Evolutionary conservation across 2,888 invertebrate species (phyloP), one percentile per base, ranked within the genome.

Genomic region (Nezara viridula): DNA sequence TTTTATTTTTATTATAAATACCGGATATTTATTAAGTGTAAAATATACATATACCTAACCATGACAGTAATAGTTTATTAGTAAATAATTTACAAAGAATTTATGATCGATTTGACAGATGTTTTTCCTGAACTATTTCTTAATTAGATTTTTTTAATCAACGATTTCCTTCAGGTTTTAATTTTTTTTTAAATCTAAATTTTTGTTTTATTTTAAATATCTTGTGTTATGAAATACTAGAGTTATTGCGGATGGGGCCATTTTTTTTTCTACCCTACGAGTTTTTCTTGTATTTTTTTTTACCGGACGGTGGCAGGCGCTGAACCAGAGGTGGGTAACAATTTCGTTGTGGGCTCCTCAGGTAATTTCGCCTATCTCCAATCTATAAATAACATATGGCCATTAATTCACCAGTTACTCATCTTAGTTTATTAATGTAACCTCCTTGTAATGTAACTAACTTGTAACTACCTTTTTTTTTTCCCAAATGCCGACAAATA

Each of bases 301-400:
- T 32, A 66, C 66, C 19, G 66, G 66, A 66, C 66, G 66, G 66
- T 66, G 66, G 32, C 66, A 66, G 66, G 32, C 66, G 66, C 19
- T 19, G 66, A 32, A 19, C 16, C 5, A 19, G 60, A 6, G 66
- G 7, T 5, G 32, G 66, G 32, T 66, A 66, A 66, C 66, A 66
- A 66, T 66, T 66, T 66, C 66, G 66, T 66, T 66, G 66, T 66
- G 66, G 66, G 66, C 32, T 19, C 66, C 5, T 32, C 66, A 66
- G 66, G 66, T 66, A 66, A 66, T 66, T 66, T 66, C 66, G 66
- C 66, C 66, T 66, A 66, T 66, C 66, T 66, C 66, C 66, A 66
- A 66, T 66, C 66, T 66, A 66, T 27, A 66, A 66, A 66, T 66
- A 66, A 66, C 66, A 66, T 66, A 66, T 66, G 66, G 66, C 66